Evolutionary conservation across 2,113 vertebrate species (phyloP).

Genomic region (Oceanites oceanicus): DNA sequence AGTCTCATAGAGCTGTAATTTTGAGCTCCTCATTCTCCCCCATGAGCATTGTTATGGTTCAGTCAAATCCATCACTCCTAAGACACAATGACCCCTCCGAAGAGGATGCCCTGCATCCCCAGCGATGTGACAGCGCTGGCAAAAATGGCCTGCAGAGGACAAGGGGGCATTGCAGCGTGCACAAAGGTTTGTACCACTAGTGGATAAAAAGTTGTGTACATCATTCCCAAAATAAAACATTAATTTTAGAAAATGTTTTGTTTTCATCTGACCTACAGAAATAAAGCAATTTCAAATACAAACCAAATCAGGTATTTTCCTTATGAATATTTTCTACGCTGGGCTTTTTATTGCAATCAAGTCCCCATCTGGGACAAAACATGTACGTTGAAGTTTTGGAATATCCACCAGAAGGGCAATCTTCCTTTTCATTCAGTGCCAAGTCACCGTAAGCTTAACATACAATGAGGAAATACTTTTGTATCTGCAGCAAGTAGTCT

Average conservation of each 20-base stretch:
- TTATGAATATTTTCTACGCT: not conserved
- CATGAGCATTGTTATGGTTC: not conserved
- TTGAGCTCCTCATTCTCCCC: not conserved
- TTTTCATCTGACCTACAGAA: not conserved
- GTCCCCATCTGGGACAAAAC: not conserved
- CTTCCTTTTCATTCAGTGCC: not conserved
- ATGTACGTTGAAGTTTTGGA: not conserved
- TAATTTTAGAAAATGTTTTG: not conserved
- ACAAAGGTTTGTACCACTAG: not conserved
- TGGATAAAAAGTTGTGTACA: not conserved
- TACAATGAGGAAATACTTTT: not conserved
- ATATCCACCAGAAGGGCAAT: not conserved
- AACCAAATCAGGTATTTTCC: not conserved
- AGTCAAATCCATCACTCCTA: not conserved
- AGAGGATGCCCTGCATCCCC: not conserved
- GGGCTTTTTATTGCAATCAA: not conserved
- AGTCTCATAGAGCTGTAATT: not conserved
- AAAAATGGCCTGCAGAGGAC: not conserved
- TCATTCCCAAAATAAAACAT: not conserved
- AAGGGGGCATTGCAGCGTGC: not conserved
- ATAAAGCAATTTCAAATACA: not conserved
- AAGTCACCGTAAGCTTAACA: not conserved
- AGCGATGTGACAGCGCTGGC: fast-evolving
- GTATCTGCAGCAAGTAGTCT: not conserved
- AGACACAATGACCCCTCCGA: not conserved